Percentiles rank a stretch among this genome's conserved stretches.
Evolutionary conservation across 1,140 invertebrate species (phyloP).

Genomic region (Druon quercuslanigerum): DNA sequence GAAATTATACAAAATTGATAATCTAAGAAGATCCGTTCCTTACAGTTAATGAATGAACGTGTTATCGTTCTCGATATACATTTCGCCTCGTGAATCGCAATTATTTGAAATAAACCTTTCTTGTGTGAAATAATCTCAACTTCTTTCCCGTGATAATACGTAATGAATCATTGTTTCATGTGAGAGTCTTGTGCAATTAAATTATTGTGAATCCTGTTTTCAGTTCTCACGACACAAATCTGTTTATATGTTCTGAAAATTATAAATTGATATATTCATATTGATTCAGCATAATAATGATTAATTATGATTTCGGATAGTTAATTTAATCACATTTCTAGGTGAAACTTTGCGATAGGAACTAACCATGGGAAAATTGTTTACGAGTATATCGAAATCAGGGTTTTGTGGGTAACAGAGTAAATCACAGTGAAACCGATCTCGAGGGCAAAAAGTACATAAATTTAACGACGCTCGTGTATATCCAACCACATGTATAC

Average conservation of each 20-base stretch:
- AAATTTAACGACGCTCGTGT: conserved; percentile 11
- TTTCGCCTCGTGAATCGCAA: conserved; percentile 20
- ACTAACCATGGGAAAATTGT: not conserved
- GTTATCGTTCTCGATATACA: conserved; percentile 16
- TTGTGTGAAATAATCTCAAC: not conserved
- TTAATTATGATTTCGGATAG: too few species aligned
- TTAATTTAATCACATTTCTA: too few species aligned
- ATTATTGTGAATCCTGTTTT: not conserved
- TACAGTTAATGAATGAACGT: not conserved
- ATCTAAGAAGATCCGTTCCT: conserved; percentile 10
- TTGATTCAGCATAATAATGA: too few species aligned
- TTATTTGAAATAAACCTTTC: conserved; percentile 16
- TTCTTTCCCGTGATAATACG: conserved; percentile 1
- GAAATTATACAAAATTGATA: conserved; percentile 3
- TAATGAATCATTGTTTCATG: conserved; percentile 21
- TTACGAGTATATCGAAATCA: conserved; percentile 3
- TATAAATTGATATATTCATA: too few species aligned
- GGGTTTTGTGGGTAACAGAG: conserved; percentile 13
- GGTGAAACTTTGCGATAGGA: not conserved
- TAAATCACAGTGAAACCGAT: conserved; percentile 14
- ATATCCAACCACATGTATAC: not conserved
- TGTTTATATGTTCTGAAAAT: not conserved
- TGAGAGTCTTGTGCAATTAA: conserved; percentile 7
- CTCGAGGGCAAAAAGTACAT: conserved; percentile 14
- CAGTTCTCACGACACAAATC: conserved; percentile 18